phyloP scores from a whole-genome alignment of 2,113 vertebrate genomes.

The Otolemur garnettii region DNA sequence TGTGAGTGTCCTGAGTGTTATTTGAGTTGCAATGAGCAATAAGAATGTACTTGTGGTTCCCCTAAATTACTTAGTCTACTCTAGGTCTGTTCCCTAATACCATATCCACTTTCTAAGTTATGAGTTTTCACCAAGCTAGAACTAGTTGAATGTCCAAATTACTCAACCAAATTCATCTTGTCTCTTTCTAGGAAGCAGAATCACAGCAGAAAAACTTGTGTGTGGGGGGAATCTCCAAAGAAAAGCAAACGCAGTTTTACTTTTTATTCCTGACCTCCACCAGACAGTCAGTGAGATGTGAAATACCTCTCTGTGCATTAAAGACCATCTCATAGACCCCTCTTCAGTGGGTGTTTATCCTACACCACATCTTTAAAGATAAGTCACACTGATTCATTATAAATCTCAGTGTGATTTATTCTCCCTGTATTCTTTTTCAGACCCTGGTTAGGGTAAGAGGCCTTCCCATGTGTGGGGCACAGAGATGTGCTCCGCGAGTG shows the following conservation, averaged over 20 bases:
- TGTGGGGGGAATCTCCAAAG: not conserved
- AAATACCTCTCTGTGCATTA: not conserved
- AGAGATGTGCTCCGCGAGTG: accelerated
- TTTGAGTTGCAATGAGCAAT: not conserved
- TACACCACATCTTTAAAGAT: not conserved
- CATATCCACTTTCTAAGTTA: not conserved
- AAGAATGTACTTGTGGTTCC: not conserved
- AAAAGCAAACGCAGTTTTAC: too few relatives aligned
- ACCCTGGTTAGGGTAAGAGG: not conserved
- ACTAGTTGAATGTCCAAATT: not conserved
- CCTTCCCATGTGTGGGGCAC: not conserved
- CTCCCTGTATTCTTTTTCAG: not conserved
- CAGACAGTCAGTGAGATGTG: not conserved
- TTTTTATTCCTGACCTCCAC: not conserved
- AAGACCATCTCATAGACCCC: not conserved
- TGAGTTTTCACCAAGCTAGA: not conserved
- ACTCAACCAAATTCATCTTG: not conserved
- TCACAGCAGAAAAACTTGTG: not conserved
- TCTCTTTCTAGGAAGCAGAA: not conserved
- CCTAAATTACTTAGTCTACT: not conserved
- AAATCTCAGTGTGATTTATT: not conserved
- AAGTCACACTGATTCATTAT: not conserved
- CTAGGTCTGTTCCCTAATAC: not conserved
- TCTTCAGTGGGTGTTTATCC: not conserved
- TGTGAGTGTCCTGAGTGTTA: accelerated